A percentile compares a stretch with the other conserved stretches of the same genome.
Conservation (phyloP, 2,797 vertebrate species). For the Triplophysa yarkandensis region DNA sequence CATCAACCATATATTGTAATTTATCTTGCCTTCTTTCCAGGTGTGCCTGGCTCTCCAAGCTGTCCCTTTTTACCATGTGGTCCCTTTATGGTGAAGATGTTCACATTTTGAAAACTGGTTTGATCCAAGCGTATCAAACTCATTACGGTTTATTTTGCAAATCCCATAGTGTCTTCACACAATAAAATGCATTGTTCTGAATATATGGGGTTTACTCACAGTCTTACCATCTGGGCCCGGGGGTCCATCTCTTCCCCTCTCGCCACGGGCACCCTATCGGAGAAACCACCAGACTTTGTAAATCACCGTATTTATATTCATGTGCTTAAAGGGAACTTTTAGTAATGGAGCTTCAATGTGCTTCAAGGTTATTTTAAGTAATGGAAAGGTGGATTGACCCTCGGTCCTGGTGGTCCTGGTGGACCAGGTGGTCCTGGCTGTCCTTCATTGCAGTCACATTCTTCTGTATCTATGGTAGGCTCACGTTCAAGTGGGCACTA, state of each 20-base stretch:
- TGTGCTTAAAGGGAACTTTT: background rate
- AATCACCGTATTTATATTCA: background rate
- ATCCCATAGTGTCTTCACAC: no score
- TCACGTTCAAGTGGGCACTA: constrained; percentile 77
- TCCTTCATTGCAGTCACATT: constrained; percentile 70
- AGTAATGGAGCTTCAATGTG: background rate
- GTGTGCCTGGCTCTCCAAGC: constrained; percentile 64
- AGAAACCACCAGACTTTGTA: constrained; percentile 21
- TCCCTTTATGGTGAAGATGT: constrained; percentile 62
- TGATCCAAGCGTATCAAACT: background rate
- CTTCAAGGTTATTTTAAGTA: background rate
- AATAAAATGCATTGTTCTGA: background rate
- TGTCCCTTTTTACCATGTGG: constrained; percentile 66
- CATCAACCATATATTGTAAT: background rate
- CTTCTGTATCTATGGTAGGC: constrained; percentile 57
- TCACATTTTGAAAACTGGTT: background rate
- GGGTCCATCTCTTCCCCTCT: constrained; percentile 70
- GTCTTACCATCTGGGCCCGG: constrained; percentile 77
- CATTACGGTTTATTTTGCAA: no score
- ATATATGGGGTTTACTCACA: constrained; percentile 71
- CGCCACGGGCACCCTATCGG: constrained; percentile 71
- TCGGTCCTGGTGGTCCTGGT: constrained; percentile 62
- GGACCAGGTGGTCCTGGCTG: constrained; percentile 69
- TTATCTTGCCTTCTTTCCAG: constrained; percentile 70
- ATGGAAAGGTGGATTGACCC: constrained; percentile 24